A percentile compares a stretch with the other conserved stretches of the same genome.
Conservation (phyloP, 2,797 vertebrate genomes). For the Phalanger gymnotis region DNA sequence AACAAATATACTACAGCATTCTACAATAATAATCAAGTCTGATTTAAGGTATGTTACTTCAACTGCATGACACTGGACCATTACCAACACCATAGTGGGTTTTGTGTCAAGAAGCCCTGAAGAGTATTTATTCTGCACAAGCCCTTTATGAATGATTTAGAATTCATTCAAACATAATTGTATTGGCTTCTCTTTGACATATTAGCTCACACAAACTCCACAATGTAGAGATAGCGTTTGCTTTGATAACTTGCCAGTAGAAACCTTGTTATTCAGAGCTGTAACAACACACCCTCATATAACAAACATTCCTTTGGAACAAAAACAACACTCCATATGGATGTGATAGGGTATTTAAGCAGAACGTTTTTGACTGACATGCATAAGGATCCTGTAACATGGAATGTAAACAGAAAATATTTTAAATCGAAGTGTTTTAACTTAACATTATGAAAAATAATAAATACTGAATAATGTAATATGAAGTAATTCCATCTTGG, state of each 20-base stretch:
- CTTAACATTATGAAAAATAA: conserved; percentile 81
- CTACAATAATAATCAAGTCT: conserved; percentile 56
- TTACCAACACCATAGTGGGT: conserved; percentile 29
- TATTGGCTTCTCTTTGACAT: conserved; percentile 69
- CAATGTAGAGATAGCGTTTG: conserved; percentile 53
- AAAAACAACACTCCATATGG: conserved; percentile 63
- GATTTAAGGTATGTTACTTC: conserved; percentile 39
- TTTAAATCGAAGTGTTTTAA: conserved; percentile 76
- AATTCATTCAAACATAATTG: conserved; percentile 78
- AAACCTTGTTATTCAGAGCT: conserved; percentile 35
- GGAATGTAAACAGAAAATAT: conserved; percentile 76
- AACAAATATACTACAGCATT: conserved; percentile 58
- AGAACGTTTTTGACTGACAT: conserved; percentile 64
- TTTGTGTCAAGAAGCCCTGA: conserved; percentile 60
- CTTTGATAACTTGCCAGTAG: conserved; percentile 66
- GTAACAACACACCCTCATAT: conserved; percentile 20
- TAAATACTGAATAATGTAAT: conserved; percentile 82
- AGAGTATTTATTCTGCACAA: conserved; percentile 75
- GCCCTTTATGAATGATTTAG: conserved; percentile 75
- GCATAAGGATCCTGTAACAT: conserved; percentile 62
- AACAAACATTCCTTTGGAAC: conserved; percentile 64
- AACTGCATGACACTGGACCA: conserved; percentile 60
- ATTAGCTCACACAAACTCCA: conserved; percentile 63
- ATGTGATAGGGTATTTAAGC: conserved; percentile 52
- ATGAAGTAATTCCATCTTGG: conserved; percentile 80